A percentile compares a stretch with the other conserved stretches of the same genome.
Evolutionary conservation across 2,797 vertebrate genomes (phyloP).

Genomic region (Adrianichthys oophorus): DNA sequence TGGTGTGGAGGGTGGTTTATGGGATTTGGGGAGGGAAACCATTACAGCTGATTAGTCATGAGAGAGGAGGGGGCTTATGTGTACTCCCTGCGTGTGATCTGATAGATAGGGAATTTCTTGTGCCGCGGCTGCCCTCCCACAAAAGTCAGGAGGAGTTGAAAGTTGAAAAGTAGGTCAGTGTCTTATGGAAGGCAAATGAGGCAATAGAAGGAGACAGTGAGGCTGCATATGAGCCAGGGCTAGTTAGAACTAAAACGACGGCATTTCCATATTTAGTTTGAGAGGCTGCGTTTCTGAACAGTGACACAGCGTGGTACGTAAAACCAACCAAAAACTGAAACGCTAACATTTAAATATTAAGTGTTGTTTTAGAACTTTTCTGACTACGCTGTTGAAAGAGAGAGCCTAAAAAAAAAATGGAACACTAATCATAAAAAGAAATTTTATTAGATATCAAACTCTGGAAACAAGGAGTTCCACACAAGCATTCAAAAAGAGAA

Average conservation of each 20-base stretch:
- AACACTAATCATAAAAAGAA: too few species aligned
- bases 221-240: conserved; percentile 1
- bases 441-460: too few species aligned
- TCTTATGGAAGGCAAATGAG: conserved; percentile 27
- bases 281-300: not conserved
- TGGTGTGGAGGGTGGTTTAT: conserved; percentile 23
- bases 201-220: not conserved
- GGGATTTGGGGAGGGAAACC: conserved; percentile 33
- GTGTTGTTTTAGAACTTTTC: too few species aligned
- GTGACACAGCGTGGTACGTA: conserved; percentile 1
- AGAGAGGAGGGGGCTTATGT: conserved; percentile 42
- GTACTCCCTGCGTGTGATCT: conserved; percentile 57
- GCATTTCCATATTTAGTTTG: not conserved
- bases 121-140: conserved; percentile 19
- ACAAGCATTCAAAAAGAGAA: too few species aligned
- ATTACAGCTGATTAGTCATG: conserved; percentile 63
- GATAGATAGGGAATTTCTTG: conserved; percentile 50
- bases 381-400: too few species aligned
- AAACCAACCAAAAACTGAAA: not conserved
- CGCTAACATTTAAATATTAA: conserved; percentile 17
- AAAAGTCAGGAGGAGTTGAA: conserved; percentile 58
- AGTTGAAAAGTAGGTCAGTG: conserved; percentile 64
- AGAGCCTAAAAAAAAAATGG: too few species aligned
- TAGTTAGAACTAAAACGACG: not conserved
- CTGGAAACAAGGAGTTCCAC: too few species aligned